Evolutionary conservation across 2,113 vertebrate species (phyloP).

Genomic region (Chionodraco myersi): DNA sequence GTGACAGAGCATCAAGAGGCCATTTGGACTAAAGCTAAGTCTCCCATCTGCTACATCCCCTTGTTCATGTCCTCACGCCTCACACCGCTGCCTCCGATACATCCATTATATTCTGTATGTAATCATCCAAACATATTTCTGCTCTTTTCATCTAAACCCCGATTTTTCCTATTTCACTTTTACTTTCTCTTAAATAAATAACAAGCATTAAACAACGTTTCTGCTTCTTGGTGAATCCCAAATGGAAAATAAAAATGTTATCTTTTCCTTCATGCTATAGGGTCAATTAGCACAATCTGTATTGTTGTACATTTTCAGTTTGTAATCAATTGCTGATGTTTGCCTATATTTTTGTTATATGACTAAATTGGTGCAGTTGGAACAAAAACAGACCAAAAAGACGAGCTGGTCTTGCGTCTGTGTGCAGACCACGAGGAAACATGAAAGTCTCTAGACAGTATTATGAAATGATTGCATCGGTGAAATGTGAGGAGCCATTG

Average conservation of each 20-base stretch:
- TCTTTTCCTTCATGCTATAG: too few relatives aligned
- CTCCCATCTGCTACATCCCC: conserved; percentile 51
- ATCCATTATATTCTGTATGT: conserved; percentile 24
- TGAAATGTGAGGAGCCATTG: not conserved
- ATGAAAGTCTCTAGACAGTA: not conserved
- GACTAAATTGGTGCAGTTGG: not conserved
- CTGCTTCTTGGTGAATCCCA: not conserved
- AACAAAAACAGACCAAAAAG: not conserved
- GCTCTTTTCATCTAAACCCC: not conserved
- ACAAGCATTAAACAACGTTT: not conserved
- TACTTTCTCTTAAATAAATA: conserved; percentile 18
- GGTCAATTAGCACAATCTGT: not conserved
- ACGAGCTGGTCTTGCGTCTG: not conserved
- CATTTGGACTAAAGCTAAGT: conserved; percentile 41
- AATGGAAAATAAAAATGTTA: not conserved
- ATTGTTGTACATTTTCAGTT: not conserved
- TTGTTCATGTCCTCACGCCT: conserved; percentile 13
- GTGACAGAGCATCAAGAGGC: conserved; percentile 36
- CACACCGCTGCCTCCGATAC: not conserved
- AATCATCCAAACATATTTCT: not conserved
- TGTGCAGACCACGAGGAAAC: not conserved
- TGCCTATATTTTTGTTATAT: not conserved
- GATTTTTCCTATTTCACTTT: not conserved
- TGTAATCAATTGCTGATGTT: not conserved
- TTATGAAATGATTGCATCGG: not conserved